Evolutionary conservation across 2,888 invertebrate genomes (phyloP).

Genomic region (Willowsia nigromaculata): DNA sequence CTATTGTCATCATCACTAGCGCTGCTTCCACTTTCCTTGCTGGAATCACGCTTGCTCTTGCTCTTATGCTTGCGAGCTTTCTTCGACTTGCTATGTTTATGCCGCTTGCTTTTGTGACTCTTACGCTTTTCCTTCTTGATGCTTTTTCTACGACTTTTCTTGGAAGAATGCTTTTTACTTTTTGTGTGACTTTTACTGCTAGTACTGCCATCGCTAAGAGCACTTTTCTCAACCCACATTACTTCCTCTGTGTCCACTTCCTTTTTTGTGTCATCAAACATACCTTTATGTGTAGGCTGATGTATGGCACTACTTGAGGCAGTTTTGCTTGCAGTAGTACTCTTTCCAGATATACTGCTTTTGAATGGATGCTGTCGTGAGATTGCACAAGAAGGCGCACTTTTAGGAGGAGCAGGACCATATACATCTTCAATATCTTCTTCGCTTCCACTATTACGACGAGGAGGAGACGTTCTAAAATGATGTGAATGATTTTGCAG

Average conservation of each 20-base stretch:
- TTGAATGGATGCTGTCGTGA: constrained; percentile 4
- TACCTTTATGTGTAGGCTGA: constrained; percentile 22
- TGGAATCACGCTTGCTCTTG: constrained; percentile 54
- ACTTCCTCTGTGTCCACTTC: constrained; percentile 60
- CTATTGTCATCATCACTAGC: constrained; percentile 11
- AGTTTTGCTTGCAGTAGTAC: background rate
- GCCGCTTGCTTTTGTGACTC: constrained; percentile 46
- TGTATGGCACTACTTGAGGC: constrained; percentile 6
- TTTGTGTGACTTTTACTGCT: constrained; percentile 1
- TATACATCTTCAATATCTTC: constrained; percentile 64
- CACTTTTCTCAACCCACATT: constrained; percentile 75
- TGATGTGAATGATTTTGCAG: constrained; percentile 34
- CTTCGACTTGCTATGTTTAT: constrained; percentile 57
- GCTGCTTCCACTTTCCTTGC: constrained; percentile 56
- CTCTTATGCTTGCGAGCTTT: constrained; percentile 58
- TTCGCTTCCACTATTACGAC: background rate
- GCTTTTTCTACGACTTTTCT: constrained; percentile 66
- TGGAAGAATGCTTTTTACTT: constrained; percentile 8
- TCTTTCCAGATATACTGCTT: constrained; percentile 6
- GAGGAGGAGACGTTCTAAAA: background rate
- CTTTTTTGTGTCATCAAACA: constrained; percentile 42
- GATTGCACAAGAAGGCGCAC: background rate
- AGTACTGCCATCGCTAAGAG: constrained; percentile 12
- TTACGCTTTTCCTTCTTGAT: constrained; percentile 68
- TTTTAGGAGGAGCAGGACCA: constrained; percentile 70